Conservation (phyloP, 2,113 vertebrate genomes). For the Trichechus manatus region DNA sequence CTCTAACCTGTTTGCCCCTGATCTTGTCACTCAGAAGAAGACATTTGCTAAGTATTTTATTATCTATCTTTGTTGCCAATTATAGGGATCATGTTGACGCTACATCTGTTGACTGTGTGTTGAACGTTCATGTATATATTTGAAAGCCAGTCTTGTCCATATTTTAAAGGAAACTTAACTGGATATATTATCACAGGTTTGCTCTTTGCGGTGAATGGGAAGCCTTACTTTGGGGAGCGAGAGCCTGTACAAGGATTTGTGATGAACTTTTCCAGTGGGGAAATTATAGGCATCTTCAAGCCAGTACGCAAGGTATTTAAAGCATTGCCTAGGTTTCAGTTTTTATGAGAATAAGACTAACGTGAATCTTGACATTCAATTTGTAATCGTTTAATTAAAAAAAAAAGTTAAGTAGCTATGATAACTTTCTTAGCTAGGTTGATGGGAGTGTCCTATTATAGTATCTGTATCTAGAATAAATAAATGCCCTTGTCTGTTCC, state of each 20-base stretch:
- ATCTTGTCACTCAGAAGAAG: constrained; percentile 29
- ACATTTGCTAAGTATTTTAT: constrained; percentile 10
- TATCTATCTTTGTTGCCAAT: background rate
- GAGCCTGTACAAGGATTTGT: constrained; percentile 93
- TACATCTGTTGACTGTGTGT: background rate
- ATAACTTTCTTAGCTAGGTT: constrained; percentile 1
- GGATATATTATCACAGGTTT: constrained; percentile 89
- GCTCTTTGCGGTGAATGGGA: constrained; percentile 95
- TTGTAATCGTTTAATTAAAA: background rate
- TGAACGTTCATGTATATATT: background rate
- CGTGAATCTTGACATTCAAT: background rate
- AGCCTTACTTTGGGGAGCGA: constrained; percentile 86
- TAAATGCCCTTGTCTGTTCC: background rate
- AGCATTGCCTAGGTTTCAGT: background rate
- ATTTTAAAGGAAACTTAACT: constrained; percentile 40
- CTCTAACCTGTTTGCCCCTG: background rate
- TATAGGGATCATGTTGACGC: background rate
- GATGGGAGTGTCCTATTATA: background rate
- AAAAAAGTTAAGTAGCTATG: background rate
- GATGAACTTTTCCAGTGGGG: constrained; percentile 94
- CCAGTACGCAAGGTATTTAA: constrained; percentile 93
- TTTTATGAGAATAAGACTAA: constrained; percentile 13
- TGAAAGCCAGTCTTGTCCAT: background rate
- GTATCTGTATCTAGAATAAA: constrained; percentile 34
- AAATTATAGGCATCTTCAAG: constrained; percentile 93